Evolutionary conservation across 1,140 invertebrate species (phyloP).

Genomic region (Sitophilus oryzae): DNA sequence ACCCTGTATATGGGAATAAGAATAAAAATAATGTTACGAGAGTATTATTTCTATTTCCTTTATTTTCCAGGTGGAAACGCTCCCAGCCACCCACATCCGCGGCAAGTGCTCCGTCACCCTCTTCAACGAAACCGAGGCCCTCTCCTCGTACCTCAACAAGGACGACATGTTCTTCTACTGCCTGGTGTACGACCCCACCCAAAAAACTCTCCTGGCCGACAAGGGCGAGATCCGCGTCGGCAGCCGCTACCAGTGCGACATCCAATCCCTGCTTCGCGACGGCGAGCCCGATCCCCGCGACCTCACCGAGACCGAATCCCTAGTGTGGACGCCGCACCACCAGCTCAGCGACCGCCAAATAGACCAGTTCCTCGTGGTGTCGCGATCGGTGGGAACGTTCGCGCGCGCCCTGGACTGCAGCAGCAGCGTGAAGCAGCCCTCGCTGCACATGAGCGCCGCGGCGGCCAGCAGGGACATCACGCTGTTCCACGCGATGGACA

Average conservation of each 20-base stretch:
- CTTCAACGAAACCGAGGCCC: constrained; percentile 95
- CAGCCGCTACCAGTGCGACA: constrained; percentile 92
- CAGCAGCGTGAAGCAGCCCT: constrained; percentile 96
- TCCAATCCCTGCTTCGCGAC: constrained; percentile 66
- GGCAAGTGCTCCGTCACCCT: constrained; percentile 98
- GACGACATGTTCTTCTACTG: constrained; percentile 99
- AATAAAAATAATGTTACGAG: background rate
- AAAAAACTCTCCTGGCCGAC: constrained; percentile 97
- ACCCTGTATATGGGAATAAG: no score
- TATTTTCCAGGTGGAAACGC: constrained; percentile 69
- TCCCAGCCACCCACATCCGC: constrained; percentile 96
- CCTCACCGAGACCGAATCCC: constrained; percentile 76
- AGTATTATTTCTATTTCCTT: background rate
- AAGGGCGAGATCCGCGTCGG: constrained; percentile 94
- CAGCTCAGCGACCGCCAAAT: constrained; percentile 90
- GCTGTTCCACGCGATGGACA: constrained; percentile 98
- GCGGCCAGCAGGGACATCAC: constrained; percentile 98
- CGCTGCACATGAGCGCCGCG: constrained; percentile 97
- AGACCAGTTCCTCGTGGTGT: constrained; percentile 97
- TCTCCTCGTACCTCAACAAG: constrained; percentile 92
- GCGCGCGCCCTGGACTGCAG: constrained; percentile 96
- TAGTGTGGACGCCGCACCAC: constrained; percentile 92
- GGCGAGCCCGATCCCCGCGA: constrained; percentile 71
- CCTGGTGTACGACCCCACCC: constrained; percentile 96
- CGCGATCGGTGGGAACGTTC: constrained; percentile 96